Evolutionary conservation across 2,797 vertebrate species (phyloP).

Genomic region (Natrix natrix): DNA sequence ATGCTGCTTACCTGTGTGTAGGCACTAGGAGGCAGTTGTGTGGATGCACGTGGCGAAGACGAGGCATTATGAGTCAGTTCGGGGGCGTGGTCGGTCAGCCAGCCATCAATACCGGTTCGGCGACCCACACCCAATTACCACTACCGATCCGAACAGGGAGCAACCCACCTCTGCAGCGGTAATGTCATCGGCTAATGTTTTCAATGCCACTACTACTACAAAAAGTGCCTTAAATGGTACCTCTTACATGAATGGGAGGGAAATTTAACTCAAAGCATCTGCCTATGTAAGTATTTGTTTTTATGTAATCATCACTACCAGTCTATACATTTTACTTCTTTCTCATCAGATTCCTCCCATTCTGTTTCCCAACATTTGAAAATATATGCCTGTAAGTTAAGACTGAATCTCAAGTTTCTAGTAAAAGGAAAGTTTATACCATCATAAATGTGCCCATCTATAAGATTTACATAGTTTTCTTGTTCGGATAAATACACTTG

Average conservation of each 20-base stretch:
- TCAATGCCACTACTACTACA: no score
- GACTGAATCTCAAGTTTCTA: not conserved
- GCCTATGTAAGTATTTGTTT: not conserved
- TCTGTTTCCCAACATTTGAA: not conserved
- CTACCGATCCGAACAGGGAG: no score
- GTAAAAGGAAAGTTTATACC: not conserved
- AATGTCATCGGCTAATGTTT: not conserved
- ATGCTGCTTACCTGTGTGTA: no score
- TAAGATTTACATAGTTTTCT: not conserved
- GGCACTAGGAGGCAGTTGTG: no score
- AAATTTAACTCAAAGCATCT: not conserved
- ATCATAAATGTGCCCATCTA: not conserved
- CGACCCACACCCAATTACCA: no score
- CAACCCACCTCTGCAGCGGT: not conserved
- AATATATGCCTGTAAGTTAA: not conserved
- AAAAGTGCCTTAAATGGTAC: not conserved
- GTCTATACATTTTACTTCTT: not conserved
- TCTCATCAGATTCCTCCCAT: not conserved
- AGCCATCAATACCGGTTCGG: no score
- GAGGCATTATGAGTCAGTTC: no score
- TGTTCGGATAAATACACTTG: not conserved
- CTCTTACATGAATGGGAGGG: not conserved
- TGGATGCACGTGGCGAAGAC: no score
- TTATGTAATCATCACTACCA: not conserved
- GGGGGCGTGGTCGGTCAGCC: no score